A percentile compares a stretch with the other conserved stretches of the same genome.
phyloP scores from a whole-genome alignment of 1,140 invertebrate genomes.

The Drosophila quadrilineata region DNA sequence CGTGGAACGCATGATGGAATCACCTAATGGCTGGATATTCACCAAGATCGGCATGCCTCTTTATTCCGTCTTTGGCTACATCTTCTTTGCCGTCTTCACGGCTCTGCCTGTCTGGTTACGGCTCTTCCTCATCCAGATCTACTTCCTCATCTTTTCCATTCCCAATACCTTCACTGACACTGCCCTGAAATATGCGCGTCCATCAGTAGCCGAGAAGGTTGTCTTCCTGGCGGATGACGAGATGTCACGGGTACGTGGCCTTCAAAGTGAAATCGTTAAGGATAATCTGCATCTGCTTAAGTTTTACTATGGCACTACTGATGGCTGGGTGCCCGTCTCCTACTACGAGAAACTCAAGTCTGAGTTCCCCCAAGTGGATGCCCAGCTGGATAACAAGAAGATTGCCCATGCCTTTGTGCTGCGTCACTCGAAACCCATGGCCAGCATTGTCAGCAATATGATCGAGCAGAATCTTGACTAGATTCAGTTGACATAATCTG shows the following conservation, averaged over 20 bases:
- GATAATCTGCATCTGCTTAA: slow-evolving; percentile 84
- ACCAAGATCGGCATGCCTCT: slow-evolving; percentile 79
- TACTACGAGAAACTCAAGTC: slow-evolving; percentile 85
- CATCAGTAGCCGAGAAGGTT: slow-evolving; percentile 82
- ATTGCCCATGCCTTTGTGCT: slow-evolving; percentile 91
- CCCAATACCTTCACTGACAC: slow-evolving; percentile 80
- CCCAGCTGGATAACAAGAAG: slow-evolving; percentile 85
- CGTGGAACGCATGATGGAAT: slow-evolving; percentile 88
- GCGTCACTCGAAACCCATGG: slow-evolving; percentile 84
- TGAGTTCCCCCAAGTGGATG: slow-evolving; percentile 85
- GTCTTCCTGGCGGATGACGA: slow-evolving; percentile 85
- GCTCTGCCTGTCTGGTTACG: slow-evolving; percentile 84
- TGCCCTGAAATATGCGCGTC: slow-evolving; percentile 83
- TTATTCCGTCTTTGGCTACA: slow-evolving; percentile 68
- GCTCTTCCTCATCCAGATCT: slow-evolving; percentile 82
- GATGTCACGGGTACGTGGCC: slow-evolving; percentile 84
- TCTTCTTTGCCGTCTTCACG: slow-evolving; percentile 75
- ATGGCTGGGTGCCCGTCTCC: slow-evolving; percentile 88
- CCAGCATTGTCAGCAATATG: slow-evolving; percentile 83
- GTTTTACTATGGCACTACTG: slow-evolving; percentile 89
- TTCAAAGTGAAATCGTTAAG: slow-evolving; percentile 83
- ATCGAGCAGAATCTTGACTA: slow-evolving; percentile 80
- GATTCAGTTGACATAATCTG: too few species aligned
- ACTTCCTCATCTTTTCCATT: slow-evolving; percentile 82
- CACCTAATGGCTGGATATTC: slow-evolving; percentile 86